These are phyloP conservation scores for Trissoscelio sp. DNA, from an alignment of 2,888 invertebrate species.

Conservation along the genomic window DNA sequence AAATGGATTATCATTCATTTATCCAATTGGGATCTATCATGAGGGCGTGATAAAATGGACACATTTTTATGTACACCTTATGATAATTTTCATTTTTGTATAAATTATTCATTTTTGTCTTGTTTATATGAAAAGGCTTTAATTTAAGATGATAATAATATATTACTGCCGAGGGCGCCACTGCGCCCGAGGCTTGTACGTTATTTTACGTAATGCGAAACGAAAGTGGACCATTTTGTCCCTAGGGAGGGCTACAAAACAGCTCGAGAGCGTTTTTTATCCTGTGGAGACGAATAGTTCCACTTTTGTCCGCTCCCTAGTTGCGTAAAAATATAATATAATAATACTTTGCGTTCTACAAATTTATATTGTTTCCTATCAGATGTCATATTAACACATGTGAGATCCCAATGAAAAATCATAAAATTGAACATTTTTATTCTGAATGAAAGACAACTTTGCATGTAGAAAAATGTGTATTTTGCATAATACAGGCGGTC, in stretches of 20 bases:
- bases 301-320: too few relatives aligned
- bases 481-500: slow-evolving; percentile 55
- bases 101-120: neutral
- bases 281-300: too few relatives aligned
- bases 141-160: too few relatives aligned
- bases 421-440: neutral
- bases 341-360: neutral
- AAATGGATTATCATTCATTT: neutral
- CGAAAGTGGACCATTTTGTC: too few relatives aligned
- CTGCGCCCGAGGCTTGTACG: too few relatives aligned
- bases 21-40: slow-evolving; percentile 21
- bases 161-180: too few relatives aligned
- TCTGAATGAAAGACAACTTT: slow-evolving; percentile 37
- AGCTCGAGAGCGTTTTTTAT: too few relatives aligned
- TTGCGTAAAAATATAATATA: neutral
- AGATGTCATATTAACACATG: neutral
- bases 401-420: slow-evolving; percentile 13
- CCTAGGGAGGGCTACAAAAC: too few relatives aligned
- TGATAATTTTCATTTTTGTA: neutral
- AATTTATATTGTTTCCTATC: neutral
- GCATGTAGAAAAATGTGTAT: slow-evolving; percentile 65
- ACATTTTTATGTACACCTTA: neutral
- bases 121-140: slow-evolving; percentile 1
- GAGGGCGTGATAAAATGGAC: neutral
- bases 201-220: too few relatives aligned